Conservation (phyloP, 1,140 invertebrate species). For the Drosophila pectinifera region DNA sequence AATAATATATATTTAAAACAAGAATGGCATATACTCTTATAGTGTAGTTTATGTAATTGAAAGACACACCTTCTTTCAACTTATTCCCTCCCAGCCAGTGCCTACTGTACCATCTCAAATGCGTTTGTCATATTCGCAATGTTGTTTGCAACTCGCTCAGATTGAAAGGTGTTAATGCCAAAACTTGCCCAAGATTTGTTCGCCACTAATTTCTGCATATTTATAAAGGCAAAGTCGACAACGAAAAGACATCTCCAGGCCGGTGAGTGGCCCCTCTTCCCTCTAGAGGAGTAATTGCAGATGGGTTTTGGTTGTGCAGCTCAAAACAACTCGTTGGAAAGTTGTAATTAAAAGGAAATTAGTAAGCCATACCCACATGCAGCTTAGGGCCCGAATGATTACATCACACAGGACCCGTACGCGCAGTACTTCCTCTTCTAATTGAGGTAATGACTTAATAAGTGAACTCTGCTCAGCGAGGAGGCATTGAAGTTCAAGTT, state of each 20-base stretch:
- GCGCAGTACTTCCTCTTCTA: slow-evolving; percentile 61
- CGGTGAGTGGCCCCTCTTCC: slow-evolving; percentile 6
- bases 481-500: slow-evolving; percentile 31
- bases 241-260: slow-evolving; percentile 57
- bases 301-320: slow-evolving; percentile 39
- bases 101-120: slow-evolving; percentile 26
- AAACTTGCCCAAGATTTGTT: slow-evolving; percentile 80
- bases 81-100: neutral
- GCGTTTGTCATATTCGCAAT: slow-evolving; percentile 56
- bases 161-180: slow-evolving; percentile 83
- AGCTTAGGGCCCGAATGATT: slow-evolving; percentile 1
- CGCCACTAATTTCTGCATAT: slow-evolving; percentile 77
- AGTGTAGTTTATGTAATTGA: too few species aligned
- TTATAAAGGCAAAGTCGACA: slow-evolving; percentile 77
- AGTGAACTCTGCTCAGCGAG: slow-evolving; percentile 12
- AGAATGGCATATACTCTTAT: too few species aligned
- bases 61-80: too few species aligned
- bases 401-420: slow-evolving; percentile 24
- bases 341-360: slow-evolving; percentile 76
- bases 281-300: slow-evolving; percentile 65
- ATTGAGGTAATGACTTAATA: slow-evolving; percentile 75
- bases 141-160: slow-evolving; percentile 59
- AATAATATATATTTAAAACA: too few species aligned
- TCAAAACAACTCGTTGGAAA: slow-evolving; percentile 56
- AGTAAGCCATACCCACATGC: slow-evolving; percentile 52